A percentile compares a stretch with the other conserved stretches of the same genome.
Conservation (phyloP, 1,140 invertebrate species). For the Papilio glaucus region DNA sequence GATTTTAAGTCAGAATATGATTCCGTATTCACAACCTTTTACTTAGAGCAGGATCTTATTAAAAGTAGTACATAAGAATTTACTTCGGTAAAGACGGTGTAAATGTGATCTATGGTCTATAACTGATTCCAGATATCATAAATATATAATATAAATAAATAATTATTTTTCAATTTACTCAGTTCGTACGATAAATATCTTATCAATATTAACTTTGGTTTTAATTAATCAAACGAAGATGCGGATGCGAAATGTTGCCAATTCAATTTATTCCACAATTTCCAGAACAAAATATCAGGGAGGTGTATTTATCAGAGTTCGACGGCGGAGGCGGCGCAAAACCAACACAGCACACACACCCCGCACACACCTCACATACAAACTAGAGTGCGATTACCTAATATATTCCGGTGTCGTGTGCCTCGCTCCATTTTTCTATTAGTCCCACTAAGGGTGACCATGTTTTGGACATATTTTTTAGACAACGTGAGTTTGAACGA, state of each 20-base stretch:
- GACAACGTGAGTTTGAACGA: not conserved
- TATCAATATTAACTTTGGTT: not conserved
- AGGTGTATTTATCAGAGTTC: constrained; percentile 70
- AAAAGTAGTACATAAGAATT: too few species aligned
- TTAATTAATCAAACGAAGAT: not conserved
- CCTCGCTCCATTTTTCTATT: constrained; percentile 69
- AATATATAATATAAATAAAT: too few species aligned
- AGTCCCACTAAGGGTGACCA: constrained; percentile 49
- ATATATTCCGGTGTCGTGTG: constrained; percentile 73
- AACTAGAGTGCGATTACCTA: constrained; percentile 71
- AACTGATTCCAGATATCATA: too few species aligned
- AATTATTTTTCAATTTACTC: too few species aligned
- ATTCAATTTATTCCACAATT: constrained; percentile 73
- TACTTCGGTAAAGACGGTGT: too few species aligned
- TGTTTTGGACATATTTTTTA: not conserved
- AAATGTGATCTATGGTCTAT: too few species aligned
- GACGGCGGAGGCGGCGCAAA: constrained; percentile 54
- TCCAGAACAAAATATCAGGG: constrained; percentile 69
- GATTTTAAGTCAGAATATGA: too few species aligned
- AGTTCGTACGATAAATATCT: not conserved
- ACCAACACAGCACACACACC: constrained; percentile 62
- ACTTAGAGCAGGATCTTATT: too few species aligned
- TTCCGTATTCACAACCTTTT: too few species aligned
- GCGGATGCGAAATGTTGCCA: constrained; percentile 37
- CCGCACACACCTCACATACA: constrained; percentile 65